Conservation (phyloP, 1,140 invertebrate genomes). For the Meteorus sp. region DNA sequence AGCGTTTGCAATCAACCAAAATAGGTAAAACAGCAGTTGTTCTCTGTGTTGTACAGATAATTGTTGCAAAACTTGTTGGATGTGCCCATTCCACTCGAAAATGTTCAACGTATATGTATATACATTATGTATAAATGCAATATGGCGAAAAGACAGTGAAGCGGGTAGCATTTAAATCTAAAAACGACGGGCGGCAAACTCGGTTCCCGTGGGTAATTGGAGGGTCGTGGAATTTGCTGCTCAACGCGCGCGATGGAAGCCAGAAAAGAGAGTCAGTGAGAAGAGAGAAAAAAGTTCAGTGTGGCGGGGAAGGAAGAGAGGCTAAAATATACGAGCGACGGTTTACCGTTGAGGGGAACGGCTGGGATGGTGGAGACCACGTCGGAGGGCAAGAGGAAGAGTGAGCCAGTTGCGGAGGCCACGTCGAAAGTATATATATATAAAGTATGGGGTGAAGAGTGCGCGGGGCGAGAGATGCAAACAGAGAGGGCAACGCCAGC, state of each 20-base stretch:
- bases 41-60: too few species aligned
- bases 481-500: conserved; percentile 15
- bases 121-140: too few species aligned
- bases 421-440: too few species aligned
- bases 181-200: conserved; percentile 43
- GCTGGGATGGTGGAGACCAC: conserved; percentile 9
- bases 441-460: conserved; percentile 20
- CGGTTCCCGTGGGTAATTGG: conserved; percentile 45
- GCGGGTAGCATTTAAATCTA: conserved; percentile 42
- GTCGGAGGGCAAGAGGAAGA: too few species aligned
- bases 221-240: conserved; percentile 49
- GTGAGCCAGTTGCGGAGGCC: too few species aligned
- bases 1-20: too few species aligned
- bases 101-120: too few species aligned
- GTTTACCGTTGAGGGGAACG: conserved; percentile 27
- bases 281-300: conserved; percentile 26
- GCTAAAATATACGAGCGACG: conserved; percentile 44
- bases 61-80: too few species aligned
- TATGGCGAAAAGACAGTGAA: conserved; percentile 27
- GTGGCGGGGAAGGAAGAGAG: conserved; percentile 28
- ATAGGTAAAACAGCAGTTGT: too few species aligned
- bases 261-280: conserved; percentile 18
- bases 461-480: neutral
- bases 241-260: conserved; percentile 35
- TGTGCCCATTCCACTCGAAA: too few species aligned